Percentiles rank a stretch among this genome's conserved stretches.
Evolutionary conservation across 2,888 invertebrate species (phyloP).

Genomic region (Diabrotica balteata): DNA sequence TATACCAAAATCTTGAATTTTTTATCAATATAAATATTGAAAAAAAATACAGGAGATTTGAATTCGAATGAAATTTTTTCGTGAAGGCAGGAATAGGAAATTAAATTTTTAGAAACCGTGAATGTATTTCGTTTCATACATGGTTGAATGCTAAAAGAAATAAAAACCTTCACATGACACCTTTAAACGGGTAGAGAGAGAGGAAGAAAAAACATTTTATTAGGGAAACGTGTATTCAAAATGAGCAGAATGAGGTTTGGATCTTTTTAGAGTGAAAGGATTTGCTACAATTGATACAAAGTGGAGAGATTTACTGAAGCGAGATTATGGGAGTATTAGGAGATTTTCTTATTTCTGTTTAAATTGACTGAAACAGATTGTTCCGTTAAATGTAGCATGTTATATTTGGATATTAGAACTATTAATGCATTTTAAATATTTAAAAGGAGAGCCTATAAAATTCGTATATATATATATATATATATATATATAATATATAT

Average conservation of each 20-base stretch:
- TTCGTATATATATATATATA: no score
- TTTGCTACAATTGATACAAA: background rate
- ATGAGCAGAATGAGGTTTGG: slow-evolving; percentile 15
- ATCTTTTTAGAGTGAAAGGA: slow-evolving; percentile 9
- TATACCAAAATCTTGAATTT: background rate
- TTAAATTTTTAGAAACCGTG: background rate
- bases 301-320: background rate
- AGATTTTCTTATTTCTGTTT: no score
- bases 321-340: background rate
- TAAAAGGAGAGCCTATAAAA: no score
- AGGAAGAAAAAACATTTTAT: slow-evolving; percentile 2
- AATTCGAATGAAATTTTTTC: no score
- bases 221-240: slow-evolving; percentile 11
- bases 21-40: background rate
- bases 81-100: background rate
- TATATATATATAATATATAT: no score
- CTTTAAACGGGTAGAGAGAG: background rate
- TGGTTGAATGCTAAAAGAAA: background rate
- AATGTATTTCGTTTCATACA: background rate
- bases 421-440: no score
- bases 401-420: no score
- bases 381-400: no score
- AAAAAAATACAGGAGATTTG: no score
- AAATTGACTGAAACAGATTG: no score
- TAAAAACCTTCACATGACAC: background rate